These are phyloP conservation scores for Siphamia tubifer DNA, from an alignment of 2,113 vertebrate species.

Conservation along the genomic window DNA sequence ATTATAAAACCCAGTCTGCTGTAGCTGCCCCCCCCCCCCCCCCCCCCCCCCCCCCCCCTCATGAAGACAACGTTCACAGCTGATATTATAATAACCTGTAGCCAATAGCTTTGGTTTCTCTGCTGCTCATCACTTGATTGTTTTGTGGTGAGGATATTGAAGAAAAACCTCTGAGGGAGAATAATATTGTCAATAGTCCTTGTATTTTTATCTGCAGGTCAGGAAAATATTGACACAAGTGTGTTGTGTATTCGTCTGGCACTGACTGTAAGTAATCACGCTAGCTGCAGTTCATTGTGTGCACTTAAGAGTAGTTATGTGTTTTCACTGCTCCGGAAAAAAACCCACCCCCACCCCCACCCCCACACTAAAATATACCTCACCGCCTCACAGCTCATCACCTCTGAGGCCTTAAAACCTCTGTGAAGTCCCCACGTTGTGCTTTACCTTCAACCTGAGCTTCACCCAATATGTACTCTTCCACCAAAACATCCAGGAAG, in stretches of 20 bases:
- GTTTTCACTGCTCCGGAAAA: slow-evolving; percentile 46
- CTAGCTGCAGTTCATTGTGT: slow-evolving; percentile 52
- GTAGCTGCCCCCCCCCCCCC: slow-evolving; percentile 32
- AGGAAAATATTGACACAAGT: slow-evolving; percentile 17
- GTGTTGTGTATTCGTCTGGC: slow-evolving; percentile 51
- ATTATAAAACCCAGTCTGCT: slow-evolving; percentile 4
- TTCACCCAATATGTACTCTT: neutral
- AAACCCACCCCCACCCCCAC: neutral
- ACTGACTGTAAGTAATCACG: slow-evolving; percentile 53
- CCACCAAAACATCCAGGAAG: neutral
- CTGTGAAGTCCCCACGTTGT: neutral
- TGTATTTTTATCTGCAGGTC: slow-evolving; percentile 32
- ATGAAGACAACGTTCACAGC: slow-evolving; percentile 1
- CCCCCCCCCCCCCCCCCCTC: too few species aligned
- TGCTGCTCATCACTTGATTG: slow-evolving; percentile 25
- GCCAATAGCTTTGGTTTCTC: slow-evolving; percentile 37
- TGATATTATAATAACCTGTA: slow-evolving; percentile 3
- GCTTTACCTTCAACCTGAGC: neutral
- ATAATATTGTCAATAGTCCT: neutral
- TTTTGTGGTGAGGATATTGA: neutral
- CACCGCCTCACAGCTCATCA: slow-evolving; percentile 43
- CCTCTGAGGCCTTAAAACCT: slow-evolving; percentile 67
- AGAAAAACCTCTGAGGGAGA: neutral
- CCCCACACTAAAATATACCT: slow-evolving; percentile 39
- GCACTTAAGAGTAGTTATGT: slow-evolving; percentile 42